phyloP scores from a whole-genome alignment of 2,113 vertebrate species.

The Siniperca knerii region DNA sequence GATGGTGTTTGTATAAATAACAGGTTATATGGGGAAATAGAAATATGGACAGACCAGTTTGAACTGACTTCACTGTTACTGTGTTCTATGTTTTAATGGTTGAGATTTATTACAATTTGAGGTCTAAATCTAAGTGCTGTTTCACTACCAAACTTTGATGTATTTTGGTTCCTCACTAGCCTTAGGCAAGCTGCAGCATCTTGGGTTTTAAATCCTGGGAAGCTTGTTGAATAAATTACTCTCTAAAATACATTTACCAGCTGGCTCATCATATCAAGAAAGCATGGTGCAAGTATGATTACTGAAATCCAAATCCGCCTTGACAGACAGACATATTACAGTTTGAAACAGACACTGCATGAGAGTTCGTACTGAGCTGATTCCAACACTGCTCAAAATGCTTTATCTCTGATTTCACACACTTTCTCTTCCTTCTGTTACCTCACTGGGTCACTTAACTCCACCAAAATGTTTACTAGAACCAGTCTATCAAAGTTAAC shows the following conservation, averaged over 20 bases:
- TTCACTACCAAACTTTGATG: neutral
- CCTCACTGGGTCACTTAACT: neutral
- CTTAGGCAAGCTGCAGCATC: neutral
- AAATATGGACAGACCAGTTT: neutral
- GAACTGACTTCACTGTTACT: neutral
- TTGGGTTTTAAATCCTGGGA: neutral
- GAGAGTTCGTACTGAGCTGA: neutral
- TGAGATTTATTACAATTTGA: neutral
- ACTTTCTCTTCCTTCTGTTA: neutral
- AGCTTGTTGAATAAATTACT: conserved; percentile 2
- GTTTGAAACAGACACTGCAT: neutral
- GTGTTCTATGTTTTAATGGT: neutral
- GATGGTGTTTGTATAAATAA: neutral
- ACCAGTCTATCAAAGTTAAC: neutral
- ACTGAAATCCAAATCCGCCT: neutral
- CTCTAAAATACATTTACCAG: conserved; percentile 4
- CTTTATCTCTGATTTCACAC: conserved; percentile 1
- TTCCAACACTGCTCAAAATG: neutral
- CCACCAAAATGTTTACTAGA: neutral
- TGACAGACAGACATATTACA: neutral
- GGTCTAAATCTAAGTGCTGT: neutral
- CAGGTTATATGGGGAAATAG: too few species aligned
- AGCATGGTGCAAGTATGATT: conserved; percentile 1
- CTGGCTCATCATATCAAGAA: conserved; percentile 3
- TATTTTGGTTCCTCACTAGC: neutral